These are phyloP conservation scores for Amblyraja radiata DNA, from an alignment of 2,797 vertebrate species.

Conservation along the genomic window DNA sequence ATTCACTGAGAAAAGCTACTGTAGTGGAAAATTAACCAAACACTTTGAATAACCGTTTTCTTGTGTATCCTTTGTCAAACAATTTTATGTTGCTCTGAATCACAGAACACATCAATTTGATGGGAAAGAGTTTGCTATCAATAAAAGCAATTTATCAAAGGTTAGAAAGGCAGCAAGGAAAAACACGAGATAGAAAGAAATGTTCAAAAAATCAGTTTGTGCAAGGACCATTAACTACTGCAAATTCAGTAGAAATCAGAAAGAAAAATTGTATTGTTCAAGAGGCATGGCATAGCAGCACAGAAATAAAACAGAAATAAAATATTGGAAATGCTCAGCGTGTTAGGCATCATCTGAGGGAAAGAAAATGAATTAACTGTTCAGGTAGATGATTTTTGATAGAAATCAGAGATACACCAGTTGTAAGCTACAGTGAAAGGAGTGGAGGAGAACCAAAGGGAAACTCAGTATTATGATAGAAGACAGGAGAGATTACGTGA, in stretches of 20 bases:
- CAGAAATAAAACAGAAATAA: too few species aligned
- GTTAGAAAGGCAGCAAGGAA: background rate
- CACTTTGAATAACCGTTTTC: background rate
- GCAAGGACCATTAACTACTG: background rate
- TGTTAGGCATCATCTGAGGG: too few species aligned
- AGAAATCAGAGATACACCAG: too few species aligned
- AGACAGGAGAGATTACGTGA: too few species aligned
- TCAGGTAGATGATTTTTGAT: too few species aligned
- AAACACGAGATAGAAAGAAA: background rate
- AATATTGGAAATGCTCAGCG: too few species aligned
- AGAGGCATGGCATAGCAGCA: background rate
- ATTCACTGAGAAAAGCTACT: background rate
- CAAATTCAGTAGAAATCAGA: background rate
- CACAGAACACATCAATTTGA: background rate
- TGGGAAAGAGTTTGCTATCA: background rate
- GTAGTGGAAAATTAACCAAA: background rate
- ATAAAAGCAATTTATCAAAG: background rate
- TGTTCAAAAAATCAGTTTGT: background rate
- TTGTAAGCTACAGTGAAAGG: too few species aligned
- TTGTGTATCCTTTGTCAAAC: background rate
- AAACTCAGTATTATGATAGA: too few species aligned
- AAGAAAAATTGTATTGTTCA: background rate
- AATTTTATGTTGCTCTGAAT: background rate
- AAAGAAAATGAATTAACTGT: too few species aligned
- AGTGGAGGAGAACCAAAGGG: too few species aligned